phyloP scores from a whole-genome alignment of 2,113 vertebrate species.

The Phrynosoma blainvillii region DNA sequence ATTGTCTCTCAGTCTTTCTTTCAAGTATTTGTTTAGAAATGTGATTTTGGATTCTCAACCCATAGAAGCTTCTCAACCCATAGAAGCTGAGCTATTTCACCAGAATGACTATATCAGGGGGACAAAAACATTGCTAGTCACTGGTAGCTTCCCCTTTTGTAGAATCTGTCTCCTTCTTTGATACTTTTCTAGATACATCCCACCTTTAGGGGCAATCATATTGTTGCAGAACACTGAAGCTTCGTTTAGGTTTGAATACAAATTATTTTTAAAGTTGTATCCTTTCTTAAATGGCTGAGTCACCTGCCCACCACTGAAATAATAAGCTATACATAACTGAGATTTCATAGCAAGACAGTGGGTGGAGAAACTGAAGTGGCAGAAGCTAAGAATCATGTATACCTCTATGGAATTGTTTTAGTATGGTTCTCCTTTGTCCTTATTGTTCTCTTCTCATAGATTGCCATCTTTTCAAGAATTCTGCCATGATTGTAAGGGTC shows the following conservation, averaged over 20 bases:
- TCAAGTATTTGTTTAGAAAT: constrained; percentile 33
- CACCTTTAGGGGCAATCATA: background rate
- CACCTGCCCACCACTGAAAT: background rate
- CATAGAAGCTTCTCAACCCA: too few species aligned
- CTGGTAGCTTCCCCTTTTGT: too few species aligned
- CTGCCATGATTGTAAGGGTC: background rate
- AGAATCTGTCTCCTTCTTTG: background rate
- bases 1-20: constrained; percentile 17
- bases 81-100: background rate
- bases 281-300: background rate
- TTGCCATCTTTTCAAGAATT: background rate
- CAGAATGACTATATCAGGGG: background rate
- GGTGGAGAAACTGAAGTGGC: background rate
- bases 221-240: background rate
- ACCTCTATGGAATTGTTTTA: background rate
- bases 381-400: background rate
- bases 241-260: background rate
- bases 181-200: background rate
- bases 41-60: constrained; percentile 23
- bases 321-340: background rate
- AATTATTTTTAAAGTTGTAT: background rate
- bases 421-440: background rate
- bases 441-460: background rate
- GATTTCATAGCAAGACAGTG: background rate
- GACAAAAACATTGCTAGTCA: background rate